A percentile compares a stretch with the other conserved stretches of the same genome.
phyloP scores from a whole-genome alignment of 92 coral and sea anemone genomes.

The Parazoanthus swiftii region DNA sequence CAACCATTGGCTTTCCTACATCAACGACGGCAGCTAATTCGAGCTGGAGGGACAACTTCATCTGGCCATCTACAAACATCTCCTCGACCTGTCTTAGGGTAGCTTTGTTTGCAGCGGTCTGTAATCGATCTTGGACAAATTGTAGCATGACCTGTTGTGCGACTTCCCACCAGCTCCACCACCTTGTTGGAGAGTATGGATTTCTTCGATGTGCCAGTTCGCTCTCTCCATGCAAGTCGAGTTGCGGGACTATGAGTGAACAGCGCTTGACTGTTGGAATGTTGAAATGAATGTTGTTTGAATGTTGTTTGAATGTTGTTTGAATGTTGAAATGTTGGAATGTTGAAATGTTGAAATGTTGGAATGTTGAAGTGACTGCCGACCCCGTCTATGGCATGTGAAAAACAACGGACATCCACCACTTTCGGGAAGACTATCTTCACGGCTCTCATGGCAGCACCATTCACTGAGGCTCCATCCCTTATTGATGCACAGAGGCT shows the following conservation, averaged over 20 bases:
- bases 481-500: slow-evolving; percentile 22
- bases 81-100: slow-evolving; percentile 51
- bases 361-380: slow-evolving; percentile 54
- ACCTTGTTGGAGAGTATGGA: slow-evolving; percentile 55
- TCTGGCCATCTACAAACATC: slow-evolving; percentile 39
- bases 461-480: slow-evolving; percentile 47
- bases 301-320: too few relatives aligned
- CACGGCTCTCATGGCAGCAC: slow-evolving; percentile 51
- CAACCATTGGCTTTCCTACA: slow-evolving; percentile 57
- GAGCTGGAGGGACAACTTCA: slow-evolving; percentile 44
- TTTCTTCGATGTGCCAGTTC: slow-evolving; percentile 45
- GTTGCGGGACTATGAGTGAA: slow-evolving; percentile 51
- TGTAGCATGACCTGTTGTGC: slow-evolving; percentile 51
- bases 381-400: slow-evolving; percentile 49
- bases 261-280: slow-evolving; percentile 53
- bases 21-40: slow-evolving; percentile 58
- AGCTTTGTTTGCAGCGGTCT: slow-evolving; percentile 45
- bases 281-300: slow-evolving; percentile 51
- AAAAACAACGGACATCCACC: slow-evolving; percentile 58
- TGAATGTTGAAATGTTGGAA: slow-evolving; percentile 55
- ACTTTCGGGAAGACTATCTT: slow-evolving; percentile 34
- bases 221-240: slow-evolving; percentile 47
- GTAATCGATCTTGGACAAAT: slow-evolving; percentile 40
- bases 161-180: slow-evolving; percentile 70
- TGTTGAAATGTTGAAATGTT: slow-evolving; percentile 54